These are phyloP conservation scores for Copsychus sechellarum DNA, from an alignment of 2,113 vertebrate genomes.

Conservation along the genomic window DNA sequence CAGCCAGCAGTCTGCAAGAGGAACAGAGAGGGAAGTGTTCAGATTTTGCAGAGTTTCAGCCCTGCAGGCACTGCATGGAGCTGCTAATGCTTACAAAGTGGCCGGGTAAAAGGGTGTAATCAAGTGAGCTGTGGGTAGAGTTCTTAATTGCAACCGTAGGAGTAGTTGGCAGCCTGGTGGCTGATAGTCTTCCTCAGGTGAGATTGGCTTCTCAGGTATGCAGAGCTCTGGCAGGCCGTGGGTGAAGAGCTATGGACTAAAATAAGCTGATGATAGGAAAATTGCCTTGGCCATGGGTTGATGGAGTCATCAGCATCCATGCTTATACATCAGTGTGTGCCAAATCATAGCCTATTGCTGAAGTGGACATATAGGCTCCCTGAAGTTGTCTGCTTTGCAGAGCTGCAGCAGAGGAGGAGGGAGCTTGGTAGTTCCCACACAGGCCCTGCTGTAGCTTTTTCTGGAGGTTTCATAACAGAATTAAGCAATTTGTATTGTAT, in stretches of 20 bases:
- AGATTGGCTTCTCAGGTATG: background rate
- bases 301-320: background rate
- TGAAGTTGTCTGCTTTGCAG: background rate
- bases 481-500: conserved; percentile 62
- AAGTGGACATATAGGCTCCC: background rate
- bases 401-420: background rate
- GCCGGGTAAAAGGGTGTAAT: background rate
- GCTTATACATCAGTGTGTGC: background rate
- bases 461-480: conserved; percentile 61
- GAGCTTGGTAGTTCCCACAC: background rate
- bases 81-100: conserved; percentile 15
- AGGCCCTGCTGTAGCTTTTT: conserved; percentile 25
- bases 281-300: background rate
- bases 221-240: background rate
- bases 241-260: background rate
- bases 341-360: background rate
- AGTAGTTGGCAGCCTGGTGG: background rate
- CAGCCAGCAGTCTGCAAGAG: conserved; percentile 26
- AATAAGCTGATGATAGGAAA: background rate
- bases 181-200: background rate
- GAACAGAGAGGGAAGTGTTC: conserved; percentile 40
- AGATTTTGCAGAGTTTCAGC: conserved; percentile 37
- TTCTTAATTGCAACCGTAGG: background rate
- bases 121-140: background rate
- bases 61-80: conserved; percentile 7